Evolutionary conservation across 2,797 vertebrate genomes (phyloP).

Genomic region (Oreortyx pictus): DNA sequence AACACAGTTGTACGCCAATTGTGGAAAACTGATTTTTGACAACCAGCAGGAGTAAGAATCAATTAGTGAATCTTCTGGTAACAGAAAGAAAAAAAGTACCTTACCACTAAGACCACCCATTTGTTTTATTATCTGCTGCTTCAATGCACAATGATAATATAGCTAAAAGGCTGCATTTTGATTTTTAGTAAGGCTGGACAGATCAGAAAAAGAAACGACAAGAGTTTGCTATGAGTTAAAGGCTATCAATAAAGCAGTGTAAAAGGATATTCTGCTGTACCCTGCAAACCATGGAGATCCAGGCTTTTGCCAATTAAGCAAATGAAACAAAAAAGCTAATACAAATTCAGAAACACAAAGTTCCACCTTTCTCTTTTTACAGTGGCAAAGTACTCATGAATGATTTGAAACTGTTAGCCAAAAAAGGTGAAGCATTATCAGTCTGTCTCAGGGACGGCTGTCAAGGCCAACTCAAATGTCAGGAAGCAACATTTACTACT

Average conservation of each 20-base stretch:
- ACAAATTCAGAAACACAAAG: neutral
- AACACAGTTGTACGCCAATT: neutral
- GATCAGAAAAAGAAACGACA: slow-evolving; percentile 38
- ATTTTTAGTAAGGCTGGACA: slow-evolving; percentile 33
- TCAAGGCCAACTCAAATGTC: neutral
- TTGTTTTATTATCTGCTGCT: slow-evolving; percentile 60
- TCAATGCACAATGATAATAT: slow-evolving; percentile 42
- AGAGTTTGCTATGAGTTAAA: slow-evolving; percentile 32
- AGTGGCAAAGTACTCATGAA: neutral
- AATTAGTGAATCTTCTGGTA: slow-evolving; percentile 48
- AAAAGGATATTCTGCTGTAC: neutral
- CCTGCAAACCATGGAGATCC: neutral
- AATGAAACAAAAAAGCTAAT: neutral
- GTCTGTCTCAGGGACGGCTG: neutral
- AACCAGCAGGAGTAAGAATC: slow-evolving; percentile 34
- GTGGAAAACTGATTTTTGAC: slow-evolving; percentile 42
- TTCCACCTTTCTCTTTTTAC: neutral
- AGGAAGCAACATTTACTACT: neutral
- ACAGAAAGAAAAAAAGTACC: neutral
- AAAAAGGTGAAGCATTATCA: neutral
- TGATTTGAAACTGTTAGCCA: neutral
- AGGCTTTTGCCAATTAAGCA: neutral
- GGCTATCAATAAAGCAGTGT: neutral
- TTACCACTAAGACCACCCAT: slow-evolving; percentile 37
- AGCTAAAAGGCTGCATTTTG: slow-evolving; percentile 32